Evolutionary conservation across 2,888 invertebrate genomes (phyloP).

Genomic region (Spicauda simplicius): DNA sequence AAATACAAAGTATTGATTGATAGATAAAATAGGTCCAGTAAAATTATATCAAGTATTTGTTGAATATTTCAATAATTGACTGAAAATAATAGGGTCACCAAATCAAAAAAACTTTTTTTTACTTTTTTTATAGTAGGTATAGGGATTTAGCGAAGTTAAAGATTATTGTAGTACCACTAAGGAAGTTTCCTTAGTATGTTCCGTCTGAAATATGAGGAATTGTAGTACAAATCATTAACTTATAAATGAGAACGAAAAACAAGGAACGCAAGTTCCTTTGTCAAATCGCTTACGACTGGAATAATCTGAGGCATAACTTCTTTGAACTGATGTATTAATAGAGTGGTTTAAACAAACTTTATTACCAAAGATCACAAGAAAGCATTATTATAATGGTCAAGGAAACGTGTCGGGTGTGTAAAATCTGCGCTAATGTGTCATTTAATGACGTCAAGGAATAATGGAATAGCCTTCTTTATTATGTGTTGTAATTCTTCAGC

Average conservation of each 20-base stretch:
- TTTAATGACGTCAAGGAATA: conserved; percentile 52
- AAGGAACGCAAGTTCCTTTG: not conserved
- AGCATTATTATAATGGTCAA: conserved; percentile 57
- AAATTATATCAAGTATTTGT: too few relatives aligned
- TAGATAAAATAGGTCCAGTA: too few relatives aligned
- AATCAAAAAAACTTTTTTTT: too few relatives aligned
- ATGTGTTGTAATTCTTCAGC: conserved; percentile 45
- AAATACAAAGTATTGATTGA: too few relatives aligned
- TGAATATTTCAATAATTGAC: too few relatives aligned
- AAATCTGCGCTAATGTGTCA: conserved; percentile 53
- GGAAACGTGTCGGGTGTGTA: conserved; percentile 58
- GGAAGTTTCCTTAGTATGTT: too few relatives aligned
- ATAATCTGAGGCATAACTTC: conserved; percentile 47
- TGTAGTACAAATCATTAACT: not conserved
- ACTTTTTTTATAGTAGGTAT: too few relatives aligned
- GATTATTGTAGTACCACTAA: too few relatives aligned
- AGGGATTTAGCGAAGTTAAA: too few relatives aligned
- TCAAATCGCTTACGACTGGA: conserved; percentile 20
- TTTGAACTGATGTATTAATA: conserved; percentile 57
- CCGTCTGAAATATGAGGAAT: too few relatives aligned
- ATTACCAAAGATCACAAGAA: conserved; percentile 59
- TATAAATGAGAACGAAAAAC: not conserved
- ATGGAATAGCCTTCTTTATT: conserved; percentile 48
- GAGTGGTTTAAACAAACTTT: conserved; percentile 56
- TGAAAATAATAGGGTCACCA: too few relatives aligned